Percentiles rank a stretch among this genome's conserved stretches.
Evolutionary conservation across 2,797 vertebrate species (phyloP).

Genomic region (Chrysocyon brachyurus): DNA sequence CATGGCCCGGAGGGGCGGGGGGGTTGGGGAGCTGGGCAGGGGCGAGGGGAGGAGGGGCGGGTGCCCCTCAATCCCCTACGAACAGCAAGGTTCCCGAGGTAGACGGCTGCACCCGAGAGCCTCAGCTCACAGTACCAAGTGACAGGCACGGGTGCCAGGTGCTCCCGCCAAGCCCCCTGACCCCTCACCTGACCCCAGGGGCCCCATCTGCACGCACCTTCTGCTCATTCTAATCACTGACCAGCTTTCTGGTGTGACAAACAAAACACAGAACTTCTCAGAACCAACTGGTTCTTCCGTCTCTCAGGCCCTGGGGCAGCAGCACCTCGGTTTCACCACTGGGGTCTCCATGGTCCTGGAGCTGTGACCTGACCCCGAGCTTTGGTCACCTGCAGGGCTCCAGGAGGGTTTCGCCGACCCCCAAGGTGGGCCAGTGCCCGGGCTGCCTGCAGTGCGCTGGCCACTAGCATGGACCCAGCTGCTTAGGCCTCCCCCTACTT

Average conservation of each 20-base stretch:
- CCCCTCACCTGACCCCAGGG: no score
- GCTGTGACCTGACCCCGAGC: background rate
- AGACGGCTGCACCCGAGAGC: no score
- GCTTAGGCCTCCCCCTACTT: background rate
- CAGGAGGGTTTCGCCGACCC: background rate
- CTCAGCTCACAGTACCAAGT: no score
- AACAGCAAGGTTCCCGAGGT: background rate
- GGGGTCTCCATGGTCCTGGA: background rate
- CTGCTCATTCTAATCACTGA: accelerated
- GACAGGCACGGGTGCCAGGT: accelerated
- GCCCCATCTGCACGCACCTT: accelerated
- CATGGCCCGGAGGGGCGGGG: no score
- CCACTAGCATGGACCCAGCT: accelerated
- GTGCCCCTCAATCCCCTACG: accelerated
- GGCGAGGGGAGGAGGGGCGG: no score
- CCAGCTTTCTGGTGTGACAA: no score
- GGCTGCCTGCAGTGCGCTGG: accelerated
- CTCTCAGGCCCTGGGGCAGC: background rate
- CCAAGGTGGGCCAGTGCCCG: background rate
- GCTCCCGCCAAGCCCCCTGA: accelerated
- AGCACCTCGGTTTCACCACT: no score
- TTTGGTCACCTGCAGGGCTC: background rate
- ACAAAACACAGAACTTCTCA: background rate
- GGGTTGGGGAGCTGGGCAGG: no score
- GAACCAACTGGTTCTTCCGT: background rate